These are phyloP conservation scores for Diglossa cyanea DNA, from an alignment of 2,797 vertebrate species.

Conservation along the genomic window DNA sequence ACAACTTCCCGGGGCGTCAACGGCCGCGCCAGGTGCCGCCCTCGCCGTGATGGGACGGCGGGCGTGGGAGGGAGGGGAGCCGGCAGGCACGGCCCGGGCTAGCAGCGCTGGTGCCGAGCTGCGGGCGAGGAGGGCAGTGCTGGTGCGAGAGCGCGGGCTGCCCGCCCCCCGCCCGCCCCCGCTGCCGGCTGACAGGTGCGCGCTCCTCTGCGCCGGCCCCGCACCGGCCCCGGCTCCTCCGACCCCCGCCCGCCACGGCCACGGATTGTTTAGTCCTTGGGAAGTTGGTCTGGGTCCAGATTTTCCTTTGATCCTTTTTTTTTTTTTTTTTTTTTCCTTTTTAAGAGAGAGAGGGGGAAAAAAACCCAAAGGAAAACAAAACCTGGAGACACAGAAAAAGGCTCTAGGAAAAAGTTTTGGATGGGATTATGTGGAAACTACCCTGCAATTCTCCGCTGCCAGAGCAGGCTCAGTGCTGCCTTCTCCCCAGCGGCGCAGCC, in stretches of 20 bases:
- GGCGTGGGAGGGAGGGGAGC: neutral
- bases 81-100: neutral
- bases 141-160: neutral
- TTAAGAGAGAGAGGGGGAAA: neutral
- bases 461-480: constrained; percentile 83
- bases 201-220: constrained; percentile 29
- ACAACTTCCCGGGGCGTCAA: constrained; percentile 18
- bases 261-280: constrained; percentile 69
- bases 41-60: neutral
- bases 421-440: constrained; percentile 94
- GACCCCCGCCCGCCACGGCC: constrained; percentile 8
- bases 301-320: constrained; percentile 65
- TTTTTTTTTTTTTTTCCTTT: neutral
- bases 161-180: neutral
- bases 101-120: neutral
- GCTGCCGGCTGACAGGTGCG: constrained; percentile 37
- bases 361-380: constrained; percentile 14
- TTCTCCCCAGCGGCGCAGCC: constrained; percentile 78
- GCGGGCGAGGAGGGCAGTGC: neutral
- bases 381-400: constrained; percentile 73
- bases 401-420: constrained; percentile 75
- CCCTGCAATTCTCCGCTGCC: constrained; percentile 82
- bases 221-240: neutral
- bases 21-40: constrained; percentile 59
- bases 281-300: constrained; percentile 72